Percentiles rank a stretch among this genome's conserved stretches.
Conservation (phyloP, 2,113 vertebrate species). For the Oreochromis aureus region DNA sequence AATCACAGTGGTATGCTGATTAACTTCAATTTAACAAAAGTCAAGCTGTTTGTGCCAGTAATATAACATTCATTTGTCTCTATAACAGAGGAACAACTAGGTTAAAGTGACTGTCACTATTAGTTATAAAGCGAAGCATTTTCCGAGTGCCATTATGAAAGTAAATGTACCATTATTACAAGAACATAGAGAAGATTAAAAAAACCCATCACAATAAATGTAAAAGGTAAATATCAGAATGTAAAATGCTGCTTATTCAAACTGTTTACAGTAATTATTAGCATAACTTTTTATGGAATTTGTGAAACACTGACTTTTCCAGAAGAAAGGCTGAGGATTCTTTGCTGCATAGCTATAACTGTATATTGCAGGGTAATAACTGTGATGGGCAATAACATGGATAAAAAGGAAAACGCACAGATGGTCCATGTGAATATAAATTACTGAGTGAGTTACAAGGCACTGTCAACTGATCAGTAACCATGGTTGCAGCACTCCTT, state of each 20-base stretch:
- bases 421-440: not conserved
- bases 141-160: not conserved
- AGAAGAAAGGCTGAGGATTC: not conserved
- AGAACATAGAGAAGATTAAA: not conserved
- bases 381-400: not conserved
- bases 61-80: slow-evolving; percentile 39
- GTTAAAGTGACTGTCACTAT: not conserved
- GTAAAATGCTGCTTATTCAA: not conserved
- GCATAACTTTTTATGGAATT: not conserved
- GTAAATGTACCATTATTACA: not conserved
- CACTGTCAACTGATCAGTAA: slow-evolving; percentile 50
- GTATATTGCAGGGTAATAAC: slow-evolving; percentile 26
- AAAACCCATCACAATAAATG: not conserved
- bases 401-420: not conserved
- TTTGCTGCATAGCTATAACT: slow-evolving; percentile 43
- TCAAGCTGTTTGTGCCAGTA: not conserved
- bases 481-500: slow-evolving; percentile 32
- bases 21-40: not conserved
- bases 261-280: not conserved
- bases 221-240: not conserved
- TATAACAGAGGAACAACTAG: not conserved
- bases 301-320: not conserved
- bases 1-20: slow-evolving; percentile 39
- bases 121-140: not conserved
- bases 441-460: slow-evolving; percentile 47